Evolutionary conservation across 1,140 invertebrate genomes (phyloP).

Genomic region (Thaumatotibia leucotreta): DNA sequence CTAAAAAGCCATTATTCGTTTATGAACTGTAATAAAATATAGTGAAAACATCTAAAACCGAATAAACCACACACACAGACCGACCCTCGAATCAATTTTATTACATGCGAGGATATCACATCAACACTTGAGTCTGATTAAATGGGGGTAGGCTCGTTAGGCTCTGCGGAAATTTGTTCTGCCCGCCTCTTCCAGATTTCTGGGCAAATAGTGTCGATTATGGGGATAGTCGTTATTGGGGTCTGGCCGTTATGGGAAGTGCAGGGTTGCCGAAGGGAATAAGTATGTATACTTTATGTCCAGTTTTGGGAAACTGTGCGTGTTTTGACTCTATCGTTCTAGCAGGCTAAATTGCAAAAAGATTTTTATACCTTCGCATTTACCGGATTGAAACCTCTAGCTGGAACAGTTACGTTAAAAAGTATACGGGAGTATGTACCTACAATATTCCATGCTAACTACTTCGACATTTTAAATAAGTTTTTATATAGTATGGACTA

Average conservation of each 20-base stretch:
- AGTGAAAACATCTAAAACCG: not conserved
- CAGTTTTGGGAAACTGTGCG: too few relatives aligned
- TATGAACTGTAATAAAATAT: not conserved
- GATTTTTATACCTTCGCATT: too few relatives aligned
- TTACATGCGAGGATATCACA: slow-evolving; percentile 34
- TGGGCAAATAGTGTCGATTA: slow-evolving; percentile 50
- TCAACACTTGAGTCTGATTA: slow-evolving; percentile 64
- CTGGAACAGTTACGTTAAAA: too few relatives aligned
- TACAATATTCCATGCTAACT: too few relatives aligned
- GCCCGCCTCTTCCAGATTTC: slow-evolving; percentile 46
- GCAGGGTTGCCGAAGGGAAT: not conserved
- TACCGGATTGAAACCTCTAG: too few relatives aligned
- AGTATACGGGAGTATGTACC: too few relatives aligned
- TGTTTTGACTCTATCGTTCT: too few relatives aligned
- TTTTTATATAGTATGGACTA: too few relatives aligned
- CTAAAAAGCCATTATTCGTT: not conserved
- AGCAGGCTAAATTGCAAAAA: too few relatives aligned
- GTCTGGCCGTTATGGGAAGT: not conserved
- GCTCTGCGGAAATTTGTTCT: slow-evolving; percentile 55
- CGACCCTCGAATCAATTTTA: slow-evolving; percentile 5
- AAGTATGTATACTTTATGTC: not conserved
- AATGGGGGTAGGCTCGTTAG: slow-evolving; percentile 55
- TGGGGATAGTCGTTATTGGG: slow-evolving; percentile 13
- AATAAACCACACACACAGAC: slow-evolving; percentile 8
- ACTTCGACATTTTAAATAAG: too few relatives aligned